These are phyloP conservation scores for Microtus ochrogaster DNA, from an alignment of 2,113 vertebrate species.

Conservation along the genomic window DNA sequence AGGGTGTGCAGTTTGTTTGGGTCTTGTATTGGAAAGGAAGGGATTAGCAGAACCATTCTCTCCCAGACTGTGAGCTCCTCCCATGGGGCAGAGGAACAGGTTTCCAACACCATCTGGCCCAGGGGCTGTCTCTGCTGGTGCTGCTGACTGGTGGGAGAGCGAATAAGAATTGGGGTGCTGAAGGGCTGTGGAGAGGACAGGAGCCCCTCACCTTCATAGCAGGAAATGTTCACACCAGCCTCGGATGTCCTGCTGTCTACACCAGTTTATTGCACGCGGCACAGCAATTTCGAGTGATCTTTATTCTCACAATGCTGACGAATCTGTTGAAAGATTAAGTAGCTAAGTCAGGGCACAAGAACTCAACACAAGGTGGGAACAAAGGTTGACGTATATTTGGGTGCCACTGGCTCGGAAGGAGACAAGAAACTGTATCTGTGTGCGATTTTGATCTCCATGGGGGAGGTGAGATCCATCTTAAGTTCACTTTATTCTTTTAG, in stretches of 20 bases:
- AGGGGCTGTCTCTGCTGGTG: not conserved
- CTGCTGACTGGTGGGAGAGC: not conserved
- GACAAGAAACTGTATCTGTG: not conserved
- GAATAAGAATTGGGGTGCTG: not conserved
- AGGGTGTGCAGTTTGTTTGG: not conserved
- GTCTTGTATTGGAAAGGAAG: not conserved
- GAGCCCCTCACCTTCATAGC: not conserved
- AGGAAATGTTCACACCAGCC: not conserved
- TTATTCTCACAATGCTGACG: slow-evolving; percentile 61
- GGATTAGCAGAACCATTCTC: not conserved
- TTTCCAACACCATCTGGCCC: too few relatives aligned
- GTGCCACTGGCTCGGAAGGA: not conserved
- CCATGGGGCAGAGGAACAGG: fast-evolving
- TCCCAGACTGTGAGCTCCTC: not conserved
- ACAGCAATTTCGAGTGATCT: slow-evolving; percentile 59
- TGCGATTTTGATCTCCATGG: not conserved
- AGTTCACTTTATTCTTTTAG: not conserved
- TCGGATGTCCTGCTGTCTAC: not conserved
- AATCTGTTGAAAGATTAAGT: slow-evolving; percentile 71
- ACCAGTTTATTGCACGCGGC: slow-evolving; percentile 58
- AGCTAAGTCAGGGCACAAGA: slow-evolving; percentile 56
- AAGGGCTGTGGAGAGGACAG: not conserved
- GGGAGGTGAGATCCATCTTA: not conserved
- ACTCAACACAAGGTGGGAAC: not conserved
- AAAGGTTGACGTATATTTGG: too few relatives aligned